Conservation (phyloP, 1,140 invertebrate genomes). For the Lineus longissimus region DNA sequence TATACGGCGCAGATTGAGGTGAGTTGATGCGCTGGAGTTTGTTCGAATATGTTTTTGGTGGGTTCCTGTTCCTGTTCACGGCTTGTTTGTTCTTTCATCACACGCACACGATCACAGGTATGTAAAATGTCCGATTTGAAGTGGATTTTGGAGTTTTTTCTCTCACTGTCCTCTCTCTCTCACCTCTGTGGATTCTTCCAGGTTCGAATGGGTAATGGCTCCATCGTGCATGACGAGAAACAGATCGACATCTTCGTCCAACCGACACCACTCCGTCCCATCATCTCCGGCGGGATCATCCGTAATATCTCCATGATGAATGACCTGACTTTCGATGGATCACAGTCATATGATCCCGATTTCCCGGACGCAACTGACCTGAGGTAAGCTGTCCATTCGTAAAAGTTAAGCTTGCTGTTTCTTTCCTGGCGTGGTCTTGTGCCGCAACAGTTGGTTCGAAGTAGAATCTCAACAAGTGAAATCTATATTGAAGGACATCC, state of each 20-base stretch:
- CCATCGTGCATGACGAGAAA: slow-evolving; percentile 24
- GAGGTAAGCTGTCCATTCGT: slow-evolving; percentile 11
- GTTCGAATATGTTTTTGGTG: too few relatives aligned
- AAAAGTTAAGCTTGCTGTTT: neutral
- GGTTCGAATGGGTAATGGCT: slow-evolving; percentile 26
- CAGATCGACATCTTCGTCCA: slow-evolving; percentile 15
- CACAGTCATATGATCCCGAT: slow-evolving; percentile 23
- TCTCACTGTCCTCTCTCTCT: too few relatives aligned
- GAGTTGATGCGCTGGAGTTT: neutral
- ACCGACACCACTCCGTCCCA: slow-evolving; percentile 14
- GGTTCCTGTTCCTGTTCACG: too few relatives aligned
- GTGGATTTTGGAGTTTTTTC: too few relatives aligned
- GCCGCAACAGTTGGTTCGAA: too few relatives aligned
- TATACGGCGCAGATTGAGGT: slow-evolving; percentile 22
- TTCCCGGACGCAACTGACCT: slow-evolving; percentile 2
- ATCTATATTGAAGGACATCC: too few relatives aligned
- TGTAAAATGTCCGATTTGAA: too few relatives aligned
- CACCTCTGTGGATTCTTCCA: neutral
- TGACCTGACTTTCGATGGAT: slow-evolving; percentile 23
- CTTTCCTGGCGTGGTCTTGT: too few relatives aligned
- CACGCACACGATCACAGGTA: too few relatives aligned
- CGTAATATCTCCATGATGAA: slow-evolving; percentile 10
- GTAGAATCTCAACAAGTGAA: too few relatives aligned
- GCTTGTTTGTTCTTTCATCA: too few relatives aligned
- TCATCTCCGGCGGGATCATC: slow-evolving; percentile 26